Conservation (phyloP, 1,140 invertebrate genomes). For the Heliconius eleuchia region DNA sequence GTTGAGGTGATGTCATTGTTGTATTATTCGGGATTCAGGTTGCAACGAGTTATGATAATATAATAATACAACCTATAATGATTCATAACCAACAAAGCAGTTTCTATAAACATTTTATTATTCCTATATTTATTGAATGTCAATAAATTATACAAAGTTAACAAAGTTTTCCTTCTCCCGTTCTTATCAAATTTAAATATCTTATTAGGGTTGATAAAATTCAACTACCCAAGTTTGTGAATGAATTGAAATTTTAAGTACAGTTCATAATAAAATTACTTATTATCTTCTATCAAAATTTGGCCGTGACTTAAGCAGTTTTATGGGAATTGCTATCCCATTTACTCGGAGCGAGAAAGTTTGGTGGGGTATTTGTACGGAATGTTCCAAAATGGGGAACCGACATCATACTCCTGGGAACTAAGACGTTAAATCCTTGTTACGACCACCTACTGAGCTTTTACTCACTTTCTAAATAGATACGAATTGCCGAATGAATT, state of each 20-base stretch:
- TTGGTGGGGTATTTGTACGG: conserved; percentile 65
- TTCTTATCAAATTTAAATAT: conserved; percentile 22
- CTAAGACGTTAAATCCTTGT: conserved; percentile 76
- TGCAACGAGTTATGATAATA: background rate
- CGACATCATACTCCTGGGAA: conserved; percentile 60
- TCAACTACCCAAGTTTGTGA: conserved; percentile 32
- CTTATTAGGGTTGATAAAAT: conserved; percentile 29
- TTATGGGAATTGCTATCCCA: conserved; percentile 44
- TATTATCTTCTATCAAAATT: conserved; percentile 45
- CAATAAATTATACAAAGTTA: conserved; percentile 20
- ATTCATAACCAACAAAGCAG: background rate
- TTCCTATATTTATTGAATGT: conserved; percentile 16
- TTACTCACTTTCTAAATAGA: conserved; percentile 67
- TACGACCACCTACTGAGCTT: conserved; percentile 71
- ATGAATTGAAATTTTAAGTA: conserved; percentile 43
- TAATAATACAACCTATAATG: background rate
- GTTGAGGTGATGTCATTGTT: conserved; percentile 36
- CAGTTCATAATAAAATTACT: conserved; percentile 43
- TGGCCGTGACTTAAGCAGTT: conserved; percentile 41
- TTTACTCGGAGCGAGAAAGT: conserved; percentile 54
- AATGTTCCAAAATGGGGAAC: conserved; percentile 62
- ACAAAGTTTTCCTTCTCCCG: background rate
- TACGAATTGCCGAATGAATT: conserved; percentile 69
- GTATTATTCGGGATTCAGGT: conserved; percentile 21
- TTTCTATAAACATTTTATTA: conserved; percentile 5